These are phyloP conservation scores for Aricia artaxerxes DNA, from an alignment of 2,888 invertebrate species.

Conservation along the genomic window DNA sequence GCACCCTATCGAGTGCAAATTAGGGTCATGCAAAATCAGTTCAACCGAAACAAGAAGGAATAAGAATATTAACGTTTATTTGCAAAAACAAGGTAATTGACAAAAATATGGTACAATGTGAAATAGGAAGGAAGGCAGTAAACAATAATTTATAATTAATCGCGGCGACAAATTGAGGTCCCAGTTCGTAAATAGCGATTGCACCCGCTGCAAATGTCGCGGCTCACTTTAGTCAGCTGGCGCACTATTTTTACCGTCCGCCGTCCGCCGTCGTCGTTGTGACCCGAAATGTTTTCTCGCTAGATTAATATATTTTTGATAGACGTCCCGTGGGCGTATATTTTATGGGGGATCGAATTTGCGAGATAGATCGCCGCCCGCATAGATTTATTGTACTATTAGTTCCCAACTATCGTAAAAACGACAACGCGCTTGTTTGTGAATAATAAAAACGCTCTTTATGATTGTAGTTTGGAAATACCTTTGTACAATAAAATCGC, in stretches of 20 bases:
- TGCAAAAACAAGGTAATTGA: no score
- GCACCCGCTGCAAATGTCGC: constrained; percentile 71
- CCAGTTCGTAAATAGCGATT: constrained; percentile 67
- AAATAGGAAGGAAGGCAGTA: neutral
- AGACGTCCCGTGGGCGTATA: constrained; percentile 46
- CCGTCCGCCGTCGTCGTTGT: constrained; percentile 54
- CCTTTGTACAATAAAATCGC: neutral
- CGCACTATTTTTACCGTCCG: constrained; percentile 56
- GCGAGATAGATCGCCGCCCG: constrained; percentile 30
- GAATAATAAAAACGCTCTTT: constrained; percentile 2
- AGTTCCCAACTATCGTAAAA: constrained; percentile 17
- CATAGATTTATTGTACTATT: constrained; percentile 24
- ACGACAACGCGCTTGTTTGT: constrained; percentile 5
- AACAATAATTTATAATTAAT: neutral
- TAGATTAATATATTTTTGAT: constrained; percentile 64
- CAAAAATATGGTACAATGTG: no score
- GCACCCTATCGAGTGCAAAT: no score
- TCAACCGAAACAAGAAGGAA: no score
- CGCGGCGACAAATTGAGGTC: constrained; percentile 23
- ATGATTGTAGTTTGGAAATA: neutral
- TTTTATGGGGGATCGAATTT: constrained; percentile 31
- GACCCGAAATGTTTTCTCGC: constrained; percentile 59
- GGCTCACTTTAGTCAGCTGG: constrained; percentile 45
- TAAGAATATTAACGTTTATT: no score
- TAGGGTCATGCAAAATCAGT: no score